phyloP scores from a whole-genome alignment of 2,888 invertebrate species.

The Biston stratarius region DNA sequence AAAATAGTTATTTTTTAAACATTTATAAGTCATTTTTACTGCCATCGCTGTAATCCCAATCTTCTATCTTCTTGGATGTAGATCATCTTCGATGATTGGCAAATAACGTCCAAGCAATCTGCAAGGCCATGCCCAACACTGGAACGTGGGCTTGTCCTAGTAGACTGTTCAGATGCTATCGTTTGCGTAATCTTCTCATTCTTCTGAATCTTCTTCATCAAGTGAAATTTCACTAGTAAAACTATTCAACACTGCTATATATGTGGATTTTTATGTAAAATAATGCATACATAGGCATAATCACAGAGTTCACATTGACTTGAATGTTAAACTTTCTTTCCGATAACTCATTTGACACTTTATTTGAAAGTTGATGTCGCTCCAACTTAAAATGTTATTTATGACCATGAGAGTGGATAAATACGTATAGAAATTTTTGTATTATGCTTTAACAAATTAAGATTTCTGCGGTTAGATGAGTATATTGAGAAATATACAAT shows the following conservation, averaged over 20 bases:
- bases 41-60: background rate
- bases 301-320: slow-evolving; percentile 8
- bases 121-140: slow-evolving; percentile 38
- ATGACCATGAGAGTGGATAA: background rate
- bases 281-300: background rate
- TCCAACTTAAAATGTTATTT: slow-evolving; percentile 1
- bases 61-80: background rate
- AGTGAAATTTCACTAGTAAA: background rate
- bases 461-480: too few species aligned
- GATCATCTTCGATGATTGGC: slow-evolving; percentile 22
- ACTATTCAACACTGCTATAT: background rate
- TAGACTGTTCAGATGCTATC: slow-evolving; percentile 72
- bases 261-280: slow-evolving; percentile 1
- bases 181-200: background rate
- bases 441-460: too few species aligned
- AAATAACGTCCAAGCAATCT: slow-evolving; percentile 62
- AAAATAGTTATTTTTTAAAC: too few species aligned
- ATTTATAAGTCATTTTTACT: background rate
- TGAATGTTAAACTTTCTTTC: slow-evolving; percentile 11
- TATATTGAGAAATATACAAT: too few species aligned
- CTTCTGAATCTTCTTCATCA: background rate
- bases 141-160: slow-evolving; percentile 78
- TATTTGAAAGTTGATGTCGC: slow-evolving; percentile 14
- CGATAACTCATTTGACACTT: background rate
- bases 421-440: too few species aligned